phyloP scores from a whole-genome alignment of 1,140 invertebrate genomes.

The Cydia pomonella region DNA sequence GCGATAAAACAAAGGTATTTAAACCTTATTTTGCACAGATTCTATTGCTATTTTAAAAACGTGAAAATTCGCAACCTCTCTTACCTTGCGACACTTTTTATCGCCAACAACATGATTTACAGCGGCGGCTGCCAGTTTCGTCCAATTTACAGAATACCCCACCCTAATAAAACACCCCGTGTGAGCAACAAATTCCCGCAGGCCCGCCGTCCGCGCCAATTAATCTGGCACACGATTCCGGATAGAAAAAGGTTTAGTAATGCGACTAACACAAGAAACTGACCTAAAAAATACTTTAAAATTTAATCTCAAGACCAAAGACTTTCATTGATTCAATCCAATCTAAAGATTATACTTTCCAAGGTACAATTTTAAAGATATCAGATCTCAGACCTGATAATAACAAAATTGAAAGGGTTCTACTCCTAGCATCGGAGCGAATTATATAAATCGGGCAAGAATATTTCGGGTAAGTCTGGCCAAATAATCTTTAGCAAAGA shows the following conservation, averaged over 20 bases:
- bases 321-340: neutral
- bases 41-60: neutral
- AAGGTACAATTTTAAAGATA: neutral
- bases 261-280: neutral
- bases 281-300: neutral
- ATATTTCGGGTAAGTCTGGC: too few relatives aligned
- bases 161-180: conserved; percentile 25
- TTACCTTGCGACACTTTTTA: neutral
- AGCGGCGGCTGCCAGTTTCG: conserved; percentile 27
- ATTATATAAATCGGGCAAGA: too few relatives aligned
- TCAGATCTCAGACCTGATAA: too few relatives aligned
- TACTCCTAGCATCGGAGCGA: too few relatives aligned
- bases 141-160: conserved; percentile 29
- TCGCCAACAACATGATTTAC: conserved; percentile 31
- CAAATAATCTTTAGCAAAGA: too few relatives aligned
- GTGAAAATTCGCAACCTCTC: neutral
- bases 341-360: neutral
- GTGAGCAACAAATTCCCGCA: conserved; percentile 21
- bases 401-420: too few relatives aligned
- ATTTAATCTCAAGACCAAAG: neutral
- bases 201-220: conserved; percentile 11
- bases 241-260: neutral
- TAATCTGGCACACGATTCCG: conserved; percentile 24
- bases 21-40: too few relatives aligned
- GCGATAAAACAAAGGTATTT: too few relatives aligned